A percentile compares a stretch with the other conserved stretches of the same genome.
These are phyloP conservation scores for Tholera decimalis DNA, from an alignment of 2,888 invertebrate genomes.

Conservation along the genomic window DNA sequence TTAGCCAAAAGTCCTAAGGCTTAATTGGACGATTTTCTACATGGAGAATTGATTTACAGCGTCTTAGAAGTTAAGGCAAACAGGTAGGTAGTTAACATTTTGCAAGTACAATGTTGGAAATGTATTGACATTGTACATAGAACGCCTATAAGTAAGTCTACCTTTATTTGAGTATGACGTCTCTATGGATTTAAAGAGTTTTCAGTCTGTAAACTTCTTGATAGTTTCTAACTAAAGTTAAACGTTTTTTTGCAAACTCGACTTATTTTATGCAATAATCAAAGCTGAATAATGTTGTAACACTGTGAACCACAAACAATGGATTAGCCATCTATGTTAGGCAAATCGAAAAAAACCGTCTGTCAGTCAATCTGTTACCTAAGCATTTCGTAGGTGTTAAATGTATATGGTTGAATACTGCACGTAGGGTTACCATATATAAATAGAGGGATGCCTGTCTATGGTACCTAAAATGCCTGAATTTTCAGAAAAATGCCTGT, in stretches of 20 bases:
- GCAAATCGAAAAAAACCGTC: too few species aligned
- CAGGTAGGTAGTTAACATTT: constrained; percentile 41
- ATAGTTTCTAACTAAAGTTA: constrained; percentile 13
- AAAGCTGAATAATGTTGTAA: constrained; percentile 5
- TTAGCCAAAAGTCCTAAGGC: constrained; percentile 63
- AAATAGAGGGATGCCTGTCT: too few species aligned
- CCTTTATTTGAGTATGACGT: not conserved
- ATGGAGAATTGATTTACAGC: constrained; percentile 50
- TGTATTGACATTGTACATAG: constrained; percentile 17
- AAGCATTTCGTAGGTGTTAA: too few species aligned
- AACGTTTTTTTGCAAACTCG: not conserved
- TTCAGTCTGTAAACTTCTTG: constrained; percentile 29
- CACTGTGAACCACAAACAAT: constrained; percentile 1
- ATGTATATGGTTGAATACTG: too few species aligned
- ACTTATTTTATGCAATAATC: constrained; percentile 5
- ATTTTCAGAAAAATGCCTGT: too few species aligned
- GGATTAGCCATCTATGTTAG: not conserved
- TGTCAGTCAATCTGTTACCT: too few species aligned
- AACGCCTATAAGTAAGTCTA: not conserved
- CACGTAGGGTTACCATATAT: too few species aligned
- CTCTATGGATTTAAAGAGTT: constrained; percentile 12
- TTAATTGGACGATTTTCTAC: constrained; percentile 59
- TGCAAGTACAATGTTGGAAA: constrained; percentile 30
- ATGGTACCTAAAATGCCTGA: too few species aligned
- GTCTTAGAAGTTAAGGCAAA: constrained; percentile 35